Base-by-base conservation (phyloP, 2,113 vertebrate species). In the Podarcis raffonei region DNA sequence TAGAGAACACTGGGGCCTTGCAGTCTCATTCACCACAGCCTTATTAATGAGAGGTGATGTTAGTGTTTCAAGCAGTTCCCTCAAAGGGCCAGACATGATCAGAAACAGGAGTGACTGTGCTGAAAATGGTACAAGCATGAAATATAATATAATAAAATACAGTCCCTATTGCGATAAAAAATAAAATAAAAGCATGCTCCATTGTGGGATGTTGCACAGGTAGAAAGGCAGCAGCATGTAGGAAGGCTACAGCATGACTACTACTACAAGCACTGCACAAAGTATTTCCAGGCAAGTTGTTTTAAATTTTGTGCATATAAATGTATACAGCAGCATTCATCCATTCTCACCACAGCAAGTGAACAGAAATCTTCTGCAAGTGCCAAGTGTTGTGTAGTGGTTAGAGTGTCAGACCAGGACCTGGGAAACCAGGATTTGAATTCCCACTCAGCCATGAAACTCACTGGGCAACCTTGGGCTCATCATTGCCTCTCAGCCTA, bases 1-100 rank as follows among this genome's bases (percentile, higher is more conserved):
- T 98, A 91, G 97, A 97, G 91, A 98, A 98, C 96, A 97, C 89
- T 97, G 98, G 83, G 97, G 98, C 2, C 97, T 97, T 2, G 96
- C 97, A 80, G 97, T 97, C 94, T 98, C 97, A 2, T 91, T 97
- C 98, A 98, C 98, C 97, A 97, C 97, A 77, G 97, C 95, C 84
- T 98, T 98, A 98, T 0, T 98, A 97, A 39, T 97, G 97, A 84
- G 93, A 95, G 48, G 98, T 69, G 62, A 62, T 62, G 59, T 15
- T 20, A 66, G 75, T 66, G 66, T 78, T 98, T 98, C 91, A 83
- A 68, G 65, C 23, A 16, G 11, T 65, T 39, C 62, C 81, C 48
- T 62, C 66, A 27, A 65, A 22, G 22, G 57, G 32, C 22, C 16
- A 82, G 22, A 6, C 32, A 37, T 81, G 59, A 81, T 66, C 81